Base-by-base conservation (phyloP, 2,797 vertebrate genomes). In the Takifugu ocellatus region DNA sequence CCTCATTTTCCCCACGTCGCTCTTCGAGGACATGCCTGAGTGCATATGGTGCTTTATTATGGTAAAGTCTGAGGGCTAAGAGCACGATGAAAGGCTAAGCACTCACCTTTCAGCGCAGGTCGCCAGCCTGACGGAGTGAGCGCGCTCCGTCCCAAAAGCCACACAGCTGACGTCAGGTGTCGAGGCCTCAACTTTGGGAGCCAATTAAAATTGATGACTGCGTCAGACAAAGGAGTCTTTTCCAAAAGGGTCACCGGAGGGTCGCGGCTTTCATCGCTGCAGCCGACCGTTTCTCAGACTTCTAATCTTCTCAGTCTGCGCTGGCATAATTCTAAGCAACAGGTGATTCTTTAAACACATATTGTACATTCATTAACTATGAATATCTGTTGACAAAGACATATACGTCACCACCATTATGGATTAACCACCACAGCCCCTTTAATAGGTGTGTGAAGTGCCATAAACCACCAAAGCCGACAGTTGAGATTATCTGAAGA, bases 1-100 rank as follows among this genome's bases (percentile, higher is more conserved):
- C 4, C 47, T 47, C 0, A 53, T 74, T 72, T 78, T 62, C 59
- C 46, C 27, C 51, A 43, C 26, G 46, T 64, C 48, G 3, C 15
- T 60, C 63, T 49, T 70, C 73, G 72, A 68, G 73, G 73, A 54
- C 72, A 54, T 25, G 67, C 51, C 49, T 54, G 61, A 59, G 49
- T 56, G 14, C 74, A 73, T 58, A 24, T 25, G 62, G 29, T 0
- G 62, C 48, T 27, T 6, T 70, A 52, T 69, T 68, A 54, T 47
- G 72, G 56, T 59, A 48, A 26, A 62, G 63, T 3, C 51, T 17
- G 54, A 72, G 75, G 77, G 55, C 60, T 74, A 64, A 75, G 47
- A 54, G 60, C 54, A 25, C 47, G 62, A 70, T 60, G 54, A 75
- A 57, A 27, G 36, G 16, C 15, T 26, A 48, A 57, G 31, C 52